Evolutionary conservation across 2,797 vertebrate species (phyloP).

Genomic region (Darevskia mixta): DNA sequence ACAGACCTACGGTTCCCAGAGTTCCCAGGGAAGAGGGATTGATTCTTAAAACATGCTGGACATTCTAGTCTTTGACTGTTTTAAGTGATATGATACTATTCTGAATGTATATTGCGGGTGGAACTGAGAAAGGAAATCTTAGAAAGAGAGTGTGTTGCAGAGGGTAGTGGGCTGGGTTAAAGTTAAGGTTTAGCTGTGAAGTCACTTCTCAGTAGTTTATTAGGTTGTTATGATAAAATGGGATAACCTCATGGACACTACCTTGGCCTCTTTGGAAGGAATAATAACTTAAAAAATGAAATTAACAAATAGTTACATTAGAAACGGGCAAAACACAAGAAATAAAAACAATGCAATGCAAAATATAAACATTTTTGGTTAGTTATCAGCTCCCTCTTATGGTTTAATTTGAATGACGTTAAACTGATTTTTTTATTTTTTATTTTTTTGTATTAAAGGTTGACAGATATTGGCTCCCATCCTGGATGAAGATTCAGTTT

Average conservation of each 20-base stretch:
- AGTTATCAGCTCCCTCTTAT: conserved; percentile 15
- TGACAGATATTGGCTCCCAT: conserved; percentile 62
- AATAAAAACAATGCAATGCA: background rate
- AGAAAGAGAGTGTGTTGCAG: background rate
- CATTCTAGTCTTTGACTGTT: too few species aligned
- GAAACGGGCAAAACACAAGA: conserved; percentile 13
- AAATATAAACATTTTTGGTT: background rate
- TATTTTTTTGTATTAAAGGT: conserved; percentile 52
- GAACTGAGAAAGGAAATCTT: background rate
- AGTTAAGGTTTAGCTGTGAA: background rate
- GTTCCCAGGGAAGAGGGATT: too few species aligned
- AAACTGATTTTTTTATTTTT: background rate
- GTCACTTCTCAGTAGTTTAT: background rate
- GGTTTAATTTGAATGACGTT: background rate
- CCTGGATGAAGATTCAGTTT: conserved; percentile 54
- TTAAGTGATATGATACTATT: background rate
- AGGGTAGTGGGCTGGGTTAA: background rate
- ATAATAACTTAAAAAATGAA: conserved; percentile 32
- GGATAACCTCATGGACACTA: conserved; percentile 2
- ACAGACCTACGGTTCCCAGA: too few species aligned
- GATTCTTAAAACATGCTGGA: too few species aligned
- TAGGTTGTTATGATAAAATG: background rate
- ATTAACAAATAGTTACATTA: background rate
- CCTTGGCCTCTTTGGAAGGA: background rate
- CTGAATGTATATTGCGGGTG: too few species aligned